These are phyloP conservation scores for Empidonax traillii DNA, from an alignment of 2,113 vertebrate species.

Conservation along the genomic window DNA sequence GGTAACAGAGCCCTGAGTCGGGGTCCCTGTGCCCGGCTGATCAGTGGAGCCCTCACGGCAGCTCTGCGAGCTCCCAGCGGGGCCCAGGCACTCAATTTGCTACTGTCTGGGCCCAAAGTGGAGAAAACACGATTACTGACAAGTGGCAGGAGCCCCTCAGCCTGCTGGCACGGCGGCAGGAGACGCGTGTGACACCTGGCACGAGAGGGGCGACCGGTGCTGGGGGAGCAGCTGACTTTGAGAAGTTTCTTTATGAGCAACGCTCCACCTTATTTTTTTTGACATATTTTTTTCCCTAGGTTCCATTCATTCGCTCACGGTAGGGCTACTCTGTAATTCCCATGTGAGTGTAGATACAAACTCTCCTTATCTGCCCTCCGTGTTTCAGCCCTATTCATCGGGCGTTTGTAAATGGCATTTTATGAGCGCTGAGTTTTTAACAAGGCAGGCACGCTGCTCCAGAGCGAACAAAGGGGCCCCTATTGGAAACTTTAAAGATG, in stretches of 20 bases:
- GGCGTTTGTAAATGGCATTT: slow-evolving; percentile 33
- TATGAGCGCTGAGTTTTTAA: neutral
- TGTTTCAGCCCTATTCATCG: neutral
- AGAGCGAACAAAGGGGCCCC: slow-evolving; percentile 44
- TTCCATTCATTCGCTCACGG: neutral
- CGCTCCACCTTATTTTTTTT: neutral
- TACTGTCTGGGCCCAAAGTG: neutral
- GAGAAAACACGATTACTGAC: neutral
- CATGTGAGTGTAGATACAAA: neutral
- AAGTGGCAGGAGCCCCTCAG: neutral
- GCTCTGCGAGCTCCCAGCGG: rapidly evolving
- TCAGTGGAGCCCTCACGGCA: neutral
- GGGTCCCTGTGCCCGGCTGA: rapidly evolving
- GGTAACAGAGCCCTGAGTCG: neutral
- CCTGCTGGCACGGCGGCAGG: neutral
- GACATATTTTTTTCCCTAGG: neutral
- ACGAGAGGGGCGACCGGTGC: neutral
- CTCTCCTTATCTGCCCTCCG: neutral
- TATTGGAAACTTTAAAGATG: slow-evolving; percentile 56
- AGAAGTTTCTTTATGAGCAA: neutral
- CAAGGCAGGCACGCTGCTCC: slow-evolving; percentile 8
- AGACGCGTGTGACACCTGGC: neutral
- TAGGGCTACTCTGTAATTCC: neutral
- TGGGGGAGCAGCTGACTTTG: neutral
- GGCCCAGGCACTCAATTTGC: neutral